Conservation (phyloP, 2,888 invertebrate species). For the Eucera pruinosa region DNA sequence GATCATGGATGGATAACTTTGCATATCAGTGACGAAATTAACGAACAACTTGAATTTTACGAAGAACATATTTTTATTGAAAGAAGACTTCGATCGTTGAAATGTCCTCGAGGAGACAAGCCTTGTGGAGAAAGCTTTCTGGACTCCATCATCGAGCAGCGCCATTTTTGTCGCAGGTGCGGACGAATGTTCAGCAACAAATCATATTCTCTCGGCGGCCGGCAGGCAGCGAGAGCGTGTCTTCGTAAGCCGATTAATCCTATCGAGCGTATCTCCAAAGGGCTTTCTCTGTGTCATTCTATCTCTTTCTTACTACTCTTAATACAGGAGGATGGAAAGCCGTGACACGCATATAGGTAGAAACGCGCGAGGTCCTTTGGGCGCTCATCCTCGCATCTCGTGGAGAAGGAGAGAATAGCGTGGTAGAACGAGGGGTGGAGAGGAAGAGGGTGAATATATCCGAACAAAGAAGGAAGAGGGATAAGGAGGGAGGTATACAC, state of each 20-base stretch:
- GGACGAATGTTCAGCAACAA: constrained; percentile 67
- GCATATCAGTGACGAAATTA: no score
- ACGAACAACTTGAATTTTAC: neutral
- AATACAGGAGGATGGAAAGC: constrained; percentile 48
- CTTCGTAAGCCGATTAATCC: constrained; percentile 72
- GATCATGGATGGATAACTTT: no score
- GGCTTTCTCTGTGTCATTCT: neutral
- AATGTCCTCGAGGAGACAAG: neutral
- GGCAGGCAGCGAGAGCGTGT: constrained; percentile 51
- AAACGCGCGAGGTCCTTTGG: constrained; percentile 60
- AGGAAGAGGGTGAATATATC: constrained; percentile 15
- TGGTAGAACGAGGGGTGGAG: constrained; percentile 17
- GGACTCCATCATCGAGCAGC: constrained; percentile 18
- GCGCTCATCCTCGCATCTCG: constrained; percentile 53
- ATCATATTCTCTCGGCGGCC: constrained; percentile 54
- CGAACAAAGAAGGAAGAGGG: constrained; percentile 28
- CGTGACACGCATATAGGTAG: constrained; percentile 63
- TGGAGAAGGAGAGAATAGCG: constrained; percentile 54
- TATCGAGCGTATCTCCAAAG: constrained; percentile 64
- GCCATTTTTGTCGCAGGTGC: constrained; percentile 65
- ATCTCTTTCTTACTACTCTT: neutral
- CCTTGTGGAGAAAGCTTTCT: constrained; percentile 28
- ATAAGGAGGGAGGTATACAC: constrained; percentile 32
- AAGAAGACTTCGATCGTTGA: neutral
- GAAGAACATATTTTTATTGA: neutral